These are phyloP conservation scores for Rhogogaster chlorosoma DNA, from an alignment of 2,888 invertebrate genomes.

Conservation along the genomic window DNA sequence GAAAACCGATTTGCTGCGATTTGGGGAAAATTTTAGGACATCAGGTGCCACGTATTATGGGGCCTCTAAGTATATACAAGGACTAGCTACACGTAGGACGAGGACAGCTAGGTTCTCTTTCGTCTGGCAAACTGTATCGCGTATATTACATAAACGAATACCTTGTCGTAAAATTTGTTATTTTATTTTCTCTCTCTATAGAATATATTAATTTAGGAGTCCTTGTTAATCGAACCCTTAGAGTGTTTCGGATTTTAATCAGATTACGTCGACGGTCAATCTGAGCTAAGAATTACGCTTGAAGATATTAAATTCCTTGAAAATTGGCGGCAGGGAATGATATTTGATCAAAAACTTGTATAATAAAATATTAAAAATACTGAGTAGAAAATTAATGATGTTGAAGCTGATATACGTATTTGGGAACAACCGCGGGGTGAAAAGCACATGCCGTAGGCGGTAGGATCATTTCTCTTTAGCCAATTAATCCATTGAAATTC, in stretches of 20 bases:
- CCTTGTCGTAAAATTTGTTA: neutral
- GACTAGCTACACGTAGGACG: neutral
- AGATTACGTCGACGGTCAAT: neutral
- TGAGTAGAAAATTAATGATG: neutral
- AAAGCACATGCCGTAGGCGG: constrained; percentile 10
- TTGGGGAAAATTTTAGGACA: constrained; percentile 50
- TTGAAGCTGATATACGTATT: neutral
- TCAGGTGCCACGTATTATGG: constrained; percentile 33
- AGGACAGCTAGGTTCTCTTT: neutral
- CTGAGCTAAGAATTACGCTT: neutral
- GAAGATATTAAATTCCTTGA: neutral
- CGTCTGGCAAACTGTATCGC: neutral
- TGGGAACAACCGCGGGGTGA: neutral
- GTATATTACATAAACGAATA: neutral
- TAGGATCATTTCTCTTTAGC: constrained; percentile 43
- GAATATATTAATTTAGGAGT: neutral
- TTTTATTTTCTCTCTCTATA: neutral
- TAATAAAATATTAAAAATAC: neutral
- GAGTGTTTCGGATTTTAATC: neutral
- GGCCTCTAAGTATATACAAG: neutral
- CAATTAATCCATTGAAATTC: constrained; percentile 47
- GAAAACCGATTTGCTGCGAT: constrained; percentile 56
- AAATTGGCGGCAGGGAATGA: neutral
- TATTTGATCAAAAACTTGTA: neutral
- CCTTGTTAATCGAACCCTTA: neutral